Base-by-base conservation (phyloP, 1,140 invertebrate genomes). In the Epicauta chinensis region DNA sequence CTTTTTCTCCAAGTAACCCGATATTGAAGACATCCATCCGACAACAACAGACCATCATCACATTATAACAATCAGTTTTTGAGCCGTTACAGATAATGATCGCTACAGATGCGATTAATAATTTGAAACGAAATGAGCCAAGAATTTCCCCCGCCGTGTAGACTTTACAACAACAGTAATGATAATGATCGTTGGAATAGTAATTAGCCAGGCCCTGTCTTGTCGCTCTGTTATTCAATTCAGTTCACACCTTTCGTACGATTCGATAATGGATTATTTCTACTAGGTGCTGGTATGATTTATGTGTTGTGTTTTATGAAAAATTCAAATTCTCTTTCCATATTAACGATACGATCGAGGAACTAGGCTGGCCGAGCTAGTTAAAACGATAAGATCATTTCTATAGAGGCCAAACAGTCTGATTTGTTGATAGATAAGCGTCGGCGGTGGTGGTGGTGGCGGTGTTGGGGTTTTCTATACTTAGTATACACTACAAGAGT, bases 331-430 rank as follows among this genome's bases (percentile, higher is more conserved):
- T 61, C 57, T 47, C 51, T 35, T 41, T 45, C 40, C 40, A 52
- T 43, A 29, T n/a, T 12, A 40, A 32, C 48, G 61, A 60, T 61
- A 61, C 39, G 47, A 63, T 61, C 59, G 38, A 45, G 55, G 46
- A 41, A 39, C 51, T 59, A 59, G 62, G 55, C 55, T 56, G 57
- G 53, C 59, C 62, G 55, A 61, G 62, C 62, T 63, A 63, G 62
- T 63, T 63, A 63, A 58, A 43, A 32, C 49, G 62, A 63, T 63
- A 63, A 53, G 43, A 63, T 63, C 62, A 47, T 53, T 50, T 61
- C 57, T 53, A 63, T 63, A 63, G 54, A 61, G 57, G 59, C 62
- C 62, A 61, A 59, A 63, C 61, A 59, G 59, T 51, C 53, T 55
- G 62, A 63, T 63, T 59, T 38, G 38, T 38, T 48, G 17, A 43